Evolutionary conservation across 2,113 vertebrate genomes (phyloP), one percentile per base, ranked within the genome.

Genomic region (Calidris pygmaea): DNA sequence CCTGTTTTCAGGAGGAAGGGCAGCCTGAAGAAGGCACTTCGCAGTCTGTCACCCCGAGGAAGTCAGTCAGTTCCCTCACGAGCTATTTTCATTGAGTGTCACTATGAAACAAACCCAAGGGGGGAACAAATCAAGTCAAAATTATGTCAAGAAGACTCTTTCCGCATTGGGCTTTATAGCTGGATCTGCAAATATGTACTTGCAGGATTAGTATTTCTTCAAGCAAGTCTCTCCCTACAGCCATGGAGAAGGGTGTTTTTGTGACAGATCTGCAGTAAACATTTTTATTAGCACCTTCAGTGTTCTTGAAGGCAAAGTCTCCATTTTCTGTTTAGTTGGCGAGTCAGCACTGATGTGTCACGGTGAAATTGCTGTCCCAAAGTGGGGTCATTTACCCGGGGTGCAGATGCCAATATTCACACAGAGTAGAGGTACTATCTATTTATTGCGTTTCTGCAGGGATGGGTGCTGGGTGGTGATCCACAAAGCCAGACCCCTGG

Each of bases 331-430:
- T 37, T 75, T 15, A 12, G 35, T 17, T 78, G 77, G n/a, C 63
- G 63, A 12, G 12, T 22, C 9, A 6, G 1, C 32, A 8, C n/a
- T 48, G 48, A 13, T 27, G 22, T 35, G 22, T 53, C 1, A 0
- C 0, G 8, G 13, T 47, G 71, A 23, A 55, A 30, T 18, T 55
- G 29, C 53, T 55, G 53, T 30, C 53, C 53, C 53, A 55, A 18
- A 18, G 29, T 11, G 53, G 53, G 53, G 53, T 55, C 53, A 30
- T 55, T 55, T 30, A 55, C 53, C 53, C 4, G 29, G 53, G 29
- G 53, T 55, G 53, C 53, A 55, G 53, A 30, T 16, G 9, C 53
- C 29, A 30, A 9, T 53, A 29, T 29, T 17, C 15, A 17, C 52
- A 53, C 52, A 29, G 52, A 30, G 52, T 10, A 53, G 53, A 29